Base-by-base conservation (phyloP, 2,113 vertebrate genomes). In the Pachypanchax playfairii region DNA sequence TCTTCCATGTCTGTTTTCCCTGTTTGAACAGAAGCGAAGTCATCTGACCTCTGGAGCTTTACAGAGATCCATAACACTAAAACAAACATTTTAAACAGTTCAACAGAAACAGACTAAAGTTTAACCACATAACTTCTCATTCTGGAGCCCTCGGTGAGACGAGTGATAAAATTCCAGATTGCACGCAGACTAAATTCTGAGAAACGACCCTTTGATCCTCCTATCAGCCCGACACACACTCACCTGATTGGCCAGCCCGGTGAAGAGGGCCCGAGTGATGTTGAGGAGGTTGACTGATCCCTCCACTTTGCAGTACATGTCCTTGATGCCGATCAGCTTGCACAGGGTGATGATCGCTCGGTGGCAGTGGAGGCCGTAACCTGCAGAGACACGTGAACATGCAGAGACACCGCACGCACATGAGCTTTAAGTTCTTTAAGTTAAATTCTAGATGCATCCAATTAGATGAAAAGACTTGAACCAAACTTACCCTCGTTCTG, bases 291-390 rank as follows among this genome's bases (percentile, higher is more conserved):
- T 98, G 43, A 85, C 46, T 0, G 96, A 96, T 6, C 96, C 96
- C 1, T 94, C 85, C 28, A 98, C 88, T 77, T 92, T 99, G 61
- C 95, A 96, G 6, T 98, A 98, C 93, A 99, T 90, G 86, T 99
- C 94, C 86, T 93, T 71, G 57, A 99, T 93, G 3, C 97, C 97
- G 17, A 99, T 96, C 29, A 99, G 91, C 50, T 89, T 95, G 85
- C 95, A 96, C 44, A 99, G 75, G 47, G 96, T 98, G 81, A 95
- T 97, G 82, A 99, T 87, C 1, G 95, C 97, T 26, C 97, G 87
- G 79, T 99, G 97, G 83, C 97, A 99, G 77, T 0, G 94, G 28
- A 99, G 94, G 44, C 97, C 97, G 3, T 96, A 92, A 4, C 97
- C 97, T 99, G 77, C 22, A 75, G 6, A 50, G 3, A 69, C 5